phyloP scores from a whole-genome alignment of 92 coral and sea anemone species.

The Heteractis magnifica region DNA sequence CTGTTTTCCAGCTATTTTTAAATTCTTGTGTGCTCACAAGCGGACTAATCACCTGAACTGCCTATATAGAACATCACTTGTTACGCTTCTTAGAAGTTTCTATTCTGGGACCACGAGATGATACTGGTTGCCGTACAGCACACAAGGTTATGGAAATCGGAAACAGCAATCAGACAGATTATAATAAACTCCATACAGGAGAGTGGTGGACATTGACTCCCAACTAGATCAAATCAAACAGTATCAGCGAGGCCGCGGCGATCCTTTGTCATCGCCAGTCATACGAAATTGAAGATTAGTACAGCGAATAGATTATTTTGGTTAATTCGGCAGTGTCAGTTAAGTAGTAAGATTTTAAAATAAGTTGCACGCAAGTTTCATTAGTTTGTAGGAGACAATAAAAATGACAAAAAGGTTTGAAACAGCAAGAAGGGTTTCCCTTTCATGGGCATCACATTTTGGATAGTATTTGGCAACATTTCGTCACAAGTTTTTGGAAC shows the following conservation, averaged over 20 bases:
- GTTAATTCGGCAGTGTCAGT: too few relatives aligned
- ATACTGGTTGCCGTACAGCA: neutral
- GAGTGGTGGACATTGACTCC: neutral
- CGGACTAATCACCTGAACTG: neutral
- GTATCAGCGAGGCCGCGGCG: neutral
- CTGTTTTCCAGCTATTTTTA: neutral
- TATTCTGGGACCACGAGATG: neutral
- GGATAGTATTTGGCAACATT: neutral
- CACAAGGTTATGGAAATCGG: constrained; percentile 2
- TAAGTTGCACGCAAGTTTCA: too few relatives aligned
- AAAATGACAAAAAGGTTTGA: too few relatives aligned
- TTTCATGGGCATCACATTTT: neutral
- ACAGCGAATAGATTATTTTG: neutral
- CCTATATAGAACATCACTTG: neutral
- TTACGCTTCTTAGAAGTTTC: neutral
- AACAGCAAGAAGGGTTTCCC: too few relatives aligned
- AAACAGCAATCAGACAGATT: neutral
- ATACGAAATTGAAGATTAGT: neutral
- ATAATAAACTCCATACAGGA: neutral
- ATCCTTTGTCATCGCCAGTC: neutral
- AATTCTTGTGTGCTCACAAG: neutral
- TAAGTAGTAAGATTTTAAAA: too few relatives aligned
- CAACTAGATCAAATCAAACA: neutral
- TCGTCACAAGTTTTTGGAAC: neutral
- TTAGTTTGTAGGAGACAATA: too few relatives aligned